Evolutionary conservation across 2,797 vertebrate genomes (phyloP).

Genomic region (Falco berigora): DNA sequence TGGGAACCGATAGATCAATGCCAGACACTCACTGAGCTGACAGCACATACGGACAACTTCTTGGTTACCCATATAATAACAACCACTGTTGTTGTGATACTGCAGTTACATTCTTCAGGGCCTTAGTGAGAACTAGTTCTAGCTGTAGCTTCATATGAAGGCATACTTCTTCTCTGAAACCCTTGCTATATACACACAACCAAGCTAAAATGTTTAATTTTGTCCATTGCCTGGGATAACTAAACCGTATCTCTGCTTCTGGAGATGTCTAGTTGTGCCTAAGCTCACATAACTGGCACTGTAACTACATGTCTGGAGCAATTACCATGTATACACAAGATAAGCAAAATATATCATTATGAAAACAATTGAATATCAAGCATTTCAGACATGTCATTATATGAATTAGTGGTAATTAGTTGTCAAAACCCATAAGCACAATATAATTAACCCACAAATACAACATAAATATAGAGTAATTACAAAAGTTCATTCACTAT

Average conservation of each 20-base stretch:
- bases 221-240: background rate
- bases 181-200: background rate
- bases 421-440: background rate
- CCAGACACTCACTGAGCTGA: background rate
- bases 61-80: background rate
- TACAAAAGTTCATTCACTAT: background rate
- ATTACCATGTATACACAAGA: background rate
- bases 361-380: background rate
- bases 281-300: background rate
- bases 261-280: background rate
- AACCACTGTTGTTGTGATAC: background rate
- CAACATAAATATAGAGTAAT: background rate
- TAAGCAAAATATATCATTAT: background rate
- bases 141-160: background rate
- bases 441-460: constrained; percentile 5
- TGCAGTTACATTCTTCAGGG: background rate
- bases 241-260: background rate
- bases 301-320: background rate
- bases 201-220: background rate
- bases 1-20: background rate
- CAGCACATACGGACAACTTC: background rate
- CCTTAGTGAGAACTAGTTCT: background rate
- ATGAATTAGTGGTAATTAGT: constrained; percentile 10
- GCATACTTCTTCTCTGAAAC: background rate
- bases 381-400: background rate